Evolutionary conservation across 1,140 invertebrate species (phyloP).

Genomic region (Drosophila kanapiae): DNA sequence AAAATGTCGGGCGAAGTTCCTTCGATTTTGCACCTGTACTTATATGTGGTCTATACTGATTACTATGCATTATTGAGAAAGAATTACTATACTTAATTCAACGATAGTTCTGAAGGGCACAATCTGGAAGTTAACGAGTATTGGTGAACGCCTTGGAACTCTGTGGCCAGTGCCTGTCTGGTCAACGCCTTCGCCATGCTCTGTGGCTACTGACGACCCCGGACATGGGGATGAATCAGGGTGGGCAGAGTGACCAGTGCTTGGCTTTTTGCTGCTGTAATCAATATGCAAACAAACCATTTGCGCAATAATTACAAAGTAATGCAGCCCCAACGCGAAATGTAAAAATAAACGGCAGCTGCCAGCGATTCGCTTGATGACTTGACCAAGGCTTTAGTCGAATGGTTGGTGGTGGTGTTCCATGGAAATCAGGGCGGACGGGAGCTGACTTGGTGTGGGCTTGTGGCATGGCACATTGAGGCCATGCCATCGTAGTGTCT

Average conservation of each 20-base stretch:
- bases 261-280: conserved; percentile 79
- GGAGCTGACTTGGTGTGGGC: background rate
- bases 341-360: conserved; percentile 79
- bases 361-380: conserved; percentile 66
- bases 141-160: background rate
- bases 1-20: too few species aligned
- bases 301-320: conserved; percentile 82
- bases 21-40: too few species aligned
- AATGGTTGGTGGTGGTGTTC: conserved; percentile 15
- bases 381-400: conserved; percentile 30
- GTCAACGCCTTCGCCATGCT: background rate
- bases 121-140: background rate
- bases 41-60: too few species aligned
- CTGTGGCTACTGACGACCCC: conserved; percentile 1
- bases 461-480: conserved; percentile 57
- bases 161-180: background rate
- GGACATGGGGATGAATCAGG: background rate
- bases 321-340: conserved; percentile 70
- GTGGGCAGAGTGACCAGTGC: conserved; percentile 14
- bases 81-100: background rate
- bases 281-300: conserved; percentile 83
- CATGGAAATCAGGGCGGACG: conserved; percentile 2
- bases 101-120: background rate
- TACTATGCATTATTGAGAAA: too few species aligned
- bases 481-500: conserved; percentile 27